Evolutionary conservation across 2,888 invertebrate genomes (phyloP).

Genomic region (Eudemis profundana): DNA sequence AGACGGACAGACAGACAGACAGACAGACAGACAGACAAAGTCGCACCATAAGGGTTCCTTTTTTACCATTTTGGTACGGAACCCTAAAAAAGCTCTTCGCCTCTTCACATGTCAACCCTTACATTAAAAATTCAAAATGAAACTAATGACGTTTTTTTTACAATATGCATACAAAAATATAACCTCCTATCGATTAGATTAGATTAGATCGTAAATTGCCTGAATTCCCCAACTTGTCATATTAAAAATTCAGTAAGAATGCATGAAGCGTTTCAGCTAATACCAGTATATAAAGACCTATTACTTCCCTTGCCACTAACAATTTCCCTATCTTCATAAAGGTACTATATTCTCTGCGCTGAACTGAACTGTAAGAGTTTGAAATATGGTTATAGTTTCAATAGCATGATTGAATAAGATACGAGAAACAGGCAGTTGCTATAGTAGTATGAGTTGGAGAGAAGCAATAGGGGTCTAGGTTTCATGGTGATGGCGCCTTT

Average conservation of each 20-base stretch:
- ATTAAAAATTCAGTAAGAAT: slow-evolving; percentile 66
- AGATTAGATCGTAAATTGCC: slow-evolving; percentile 59
- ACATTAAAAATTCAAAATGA: neutral
- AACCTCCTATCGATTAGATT: slow-evolving; percentile 14
- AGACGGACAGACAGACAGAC: no score
- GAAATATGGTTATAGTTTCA: neutral
- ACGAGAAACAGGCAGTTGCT: no score
- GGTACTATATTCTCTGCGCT: slow-evolving; percentile 47
- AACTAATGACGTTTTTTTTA: slow-evolving; percentile 3
- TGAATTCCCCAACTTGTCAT: slow-evolving; percentile 66
- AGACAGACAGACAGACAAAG: no score
- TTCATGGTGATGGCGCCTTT: slow-evolving; percentile 23
- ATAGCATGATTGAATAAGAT: neutral
- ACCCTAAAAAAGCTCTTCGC: no score
- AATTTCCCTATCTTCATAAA: slow-evolving; percentile 22
- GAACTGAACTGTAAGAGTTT: neutral
- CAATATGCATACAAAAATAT: slow-evolving; percentile 26
- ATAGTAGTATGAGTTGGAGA: slow-evolving; percentile 47
- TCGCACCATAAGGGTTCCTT: no score
- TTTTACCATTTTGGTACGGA: no score
- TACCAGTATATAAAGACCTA: slow-evolving; percentile 53
- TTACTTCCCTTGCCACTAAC: slow-evolving; percentile 23
- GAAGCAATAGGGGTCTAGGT: slow-evolving; percentile 53
- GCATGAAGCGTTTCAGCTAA: slow-evolving; percentile 1
- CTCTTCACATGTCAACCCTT: neutral